These are phyloP conservation scores for Copsychus sechellarum DNA, from an alignment of 2,113 vertebrate genomes.

Conservation along the genomic window DNA sequence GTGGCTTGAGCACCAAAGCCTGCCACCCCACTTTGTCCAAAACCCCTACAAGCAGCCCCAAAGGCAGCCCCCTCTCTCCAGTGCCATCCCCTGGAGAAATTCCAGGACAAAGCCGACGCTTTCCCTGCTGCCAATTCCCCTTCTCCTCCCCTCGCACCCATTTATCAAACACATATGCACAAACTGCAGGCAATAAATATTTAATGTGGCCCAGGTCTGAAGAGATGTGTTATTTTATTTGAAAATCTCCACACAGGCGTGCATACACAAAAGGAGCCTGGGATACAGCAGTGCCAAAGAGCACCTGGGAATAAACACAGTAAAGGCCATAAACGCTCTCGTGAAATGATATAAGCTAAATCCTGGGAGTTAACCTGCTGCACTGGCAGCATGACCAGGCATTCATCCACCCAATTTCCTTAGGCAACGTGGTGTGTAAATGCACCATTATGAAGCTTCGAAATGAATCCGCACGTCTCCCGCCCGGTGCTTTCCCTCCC, in stretches of 20 bases:
- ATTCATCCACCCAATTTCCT: slow-evolving; percentile 79
- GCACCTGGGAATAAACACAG: slow-evolving; percentile 65
- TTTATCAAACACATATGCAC: slow-evolving; percentile 65
- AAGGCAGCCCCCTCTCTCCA: not conserved
- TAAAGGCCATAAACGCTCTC: slow-evolving; percentile 69
- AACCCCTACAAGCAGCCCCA: not conserved
- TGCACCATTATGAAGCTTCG: slow-evolving; percentile 75
- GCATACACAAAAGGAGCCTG: not conserved
- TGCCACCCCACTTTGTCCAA: not conserved
- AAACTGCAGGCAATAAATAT: slow-evolving; percentile 76
- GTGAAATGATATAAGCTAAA: slow-evolving; percentile 76
- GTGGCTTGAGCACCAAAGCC: not conserved
- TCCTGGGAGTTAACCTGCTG: slow-evolving; percentile 74
- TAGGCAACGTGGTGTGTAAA: slow-evolving; percentile 69
- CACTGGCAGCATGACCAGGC: slow-evolving; percentile 79
- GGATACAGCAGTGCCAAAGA: slow-evolving; percentile 66
- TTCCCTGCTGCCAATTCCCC: not conserved
- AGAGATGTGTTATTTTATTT: slow-evolving; percentile 67
- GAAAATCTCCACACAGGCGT: slow-evolving; percentile 48
- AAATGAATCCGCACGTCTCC: slow-evolving; percentile 78
- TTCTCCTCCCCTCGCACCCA: not conserved
- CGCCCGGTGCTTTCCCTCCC: not conserved
- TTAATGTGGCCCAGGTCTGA: slow-evolving; percentile 64
- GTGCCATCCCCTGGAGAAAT: not conserved
- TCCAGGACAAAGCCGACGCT: not conserved